Conservation (phyloP, 2,888 invertebrate species). For the Lycaena phlaeas region DNA sequence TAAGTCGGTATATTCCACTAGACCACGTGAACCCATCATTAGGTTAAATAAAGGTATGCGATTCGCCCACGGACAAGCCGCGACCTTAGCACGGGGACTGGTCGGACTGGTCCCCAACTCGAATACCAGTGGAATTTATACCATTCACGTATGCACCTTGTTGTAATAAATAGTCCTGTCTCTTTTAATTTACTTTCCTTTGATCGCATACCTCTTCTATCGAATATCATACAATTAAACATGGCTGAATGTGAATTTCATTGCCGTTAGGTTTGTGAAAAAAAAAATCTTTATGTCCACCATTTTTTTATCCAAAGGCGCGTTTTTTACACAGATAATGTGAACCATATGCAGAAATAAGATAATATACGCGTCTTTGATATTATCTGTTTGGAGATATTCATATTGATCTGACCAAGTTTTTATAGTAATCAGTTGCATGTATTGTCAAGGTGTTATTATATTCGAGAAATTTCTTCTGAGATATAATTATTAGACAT, state of each 20-base stretch:
- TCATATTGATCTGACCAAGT: too few species aligned
- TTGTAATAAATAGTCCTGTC: conserved; percentile 6
- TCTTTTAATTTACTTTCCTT: conserved; percentile 5
- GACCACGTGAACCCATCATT: conserved; percentile 14
- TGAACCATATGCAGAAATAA: too few species aligned
- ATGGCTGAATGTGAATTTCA: not conserved
- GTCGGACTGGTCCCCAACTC: conserved; percentile 49
- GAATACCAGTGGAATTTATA: conserved; percentile 38
- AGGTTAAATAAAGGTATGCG: conserved; percentile 29
- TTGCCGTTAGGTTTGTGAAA: too few species aligned
- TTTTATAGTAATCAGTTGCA: too few species aligned
- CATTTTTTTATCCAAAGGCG: too few species aligned
- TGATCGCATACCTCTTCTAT: not conserved
- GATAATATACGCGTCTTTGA: too few species aligned
- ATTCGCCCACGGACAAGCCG: conserved; percentile 50
- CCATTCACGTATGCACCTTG: conserved; percentile 12
- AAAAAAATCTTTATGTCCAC: too few species aligned
- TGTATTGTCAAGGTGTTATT: not conserved
- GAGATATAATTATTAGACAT: not conserved
- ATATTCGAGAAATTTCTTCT: not conserved
- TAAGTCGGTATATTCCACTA: not conserved
- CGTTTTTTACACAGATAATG: too few species aligned
- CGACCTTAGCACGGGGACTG: conserved; percentile 61
- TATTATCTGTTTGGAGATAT: too few species aligned
- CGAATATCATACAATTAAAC: too few species aligned